These are phyloP conservation scores for Malthinus flaveolus DNA, from an alignment of 2,888 invertebrate species.

Conservation along the genomic window DNA sequence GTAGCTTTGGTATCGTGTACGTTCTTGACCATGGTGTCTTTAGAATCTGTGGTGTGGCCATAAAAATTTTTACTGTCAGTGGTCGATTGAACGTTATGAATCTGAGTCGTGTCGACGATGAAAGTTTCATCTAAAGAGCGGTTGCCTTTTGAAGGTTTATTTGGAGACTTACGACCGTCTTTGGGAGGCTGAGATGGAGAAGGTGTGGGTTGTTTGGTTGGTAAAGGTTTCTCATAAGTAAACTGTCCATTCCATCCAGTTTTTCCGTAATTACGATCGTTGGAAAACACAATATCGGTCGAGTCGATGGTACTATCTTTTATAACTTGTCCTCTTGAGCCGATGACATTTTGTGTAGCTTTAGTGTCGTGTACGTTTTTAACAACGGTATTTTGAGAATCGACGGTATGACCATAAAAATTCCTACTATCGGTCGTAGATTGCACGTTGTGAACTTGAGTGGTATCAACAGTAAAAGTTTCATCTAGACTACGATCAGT, in stretches of 20 bases:
- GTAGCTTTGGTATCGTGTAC: constrained; percentile 49
- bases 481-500: constrained; percentile 18
- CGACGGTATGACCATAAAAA: constrained; percentile 48
- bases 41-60: constrained; percentile 44
- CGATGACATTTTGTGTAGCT: constrained; percentile 51
- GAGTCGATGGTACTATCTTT: constrained; percentile 56
- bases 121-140: constrained; percentile 41
- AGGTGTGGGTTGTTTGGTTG: constrained; percentile 20
- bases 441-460: constrained; percentile 25
- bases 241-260: constrained; percentile 54
- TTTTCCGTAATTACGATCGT: constrained; percentile 52
- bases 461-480: constrained; percentile 22
- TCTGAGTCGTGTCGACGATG: constrained; percentile 40
- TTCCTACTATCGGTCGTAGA: constrained; percentile 43
- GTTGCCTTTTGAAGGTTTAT: not conserved
- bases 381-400: constrained; percentile 45
- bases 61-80: constrained; percentile 24
- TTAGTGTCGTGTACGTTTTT: constrained; percentile 49
- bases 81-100: constrained; percentile 37
- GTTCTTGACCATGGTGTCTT: constrained; percentile 44
- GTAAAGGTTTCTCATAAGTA: constrained; percentile 44
- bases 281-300: constrained; percentile 50
- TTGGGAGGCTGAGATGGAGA: not conserved
- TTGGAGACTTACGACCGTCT: not conserved
- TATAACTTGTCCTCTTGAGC: constrained; percentile 54